Conservation (phyloP, 2,797 vertebrate species). For the Poeciliopsis turneri region DNA sequence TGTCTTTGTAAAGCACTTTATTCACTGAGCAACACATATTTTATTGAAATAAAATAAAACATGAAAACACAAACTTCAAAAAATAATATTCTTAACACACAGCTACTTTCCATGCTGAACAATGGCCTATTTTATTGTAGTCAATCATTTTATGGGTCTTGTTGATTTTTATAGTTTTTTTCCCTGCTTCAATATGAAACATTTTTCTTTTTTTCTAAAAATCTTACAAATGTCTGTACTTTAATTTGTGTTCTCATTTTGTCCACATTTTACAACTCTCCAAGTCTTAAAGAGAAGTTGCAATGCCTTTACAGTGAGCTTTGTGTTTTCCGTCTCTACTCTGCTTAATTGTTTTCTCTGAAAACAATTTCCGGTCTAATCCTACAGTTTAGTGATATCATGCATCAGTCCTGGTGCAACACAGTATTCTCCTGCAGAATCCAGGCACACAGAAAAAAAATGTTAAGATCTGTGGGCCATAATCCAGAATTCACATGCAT, state of each 20-base stretch:
- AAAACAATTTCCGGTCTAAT: conserved; percentile 63
- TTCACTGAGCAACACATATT: not conserved
- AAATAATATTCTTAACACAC: not conserved
- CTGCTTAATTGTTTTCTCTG: conserved; percentile 63
- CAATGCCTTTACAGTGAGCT: conserved; percentile 28
- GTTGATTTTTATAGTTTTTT: not conserved
- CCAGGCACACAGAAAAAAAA: conserved; percentile 45
- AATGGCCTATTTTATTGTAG: not conserved
- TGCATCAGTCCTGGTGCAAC: conserved; percentile 39
- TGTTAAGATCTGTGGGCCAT: conserved; percentile 40
- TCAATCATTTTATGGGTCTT: not conserved
- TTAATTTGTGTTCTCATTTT: not conserved
- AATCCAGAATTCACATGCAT: conserved; percentile 41
- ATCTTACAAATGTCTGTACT: not conserved
- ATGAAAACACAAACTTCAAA: not conserved
- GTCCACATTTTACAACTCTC: not conserved
- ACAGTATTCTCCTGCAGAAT: conserved; percentile 55
- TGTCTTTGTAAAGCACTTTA: not conserved
- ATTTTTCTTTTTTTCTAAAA: not conserved
- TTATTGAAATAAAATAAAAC: not conserved
- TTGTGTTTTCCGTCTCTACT: conserved; percentile 39
- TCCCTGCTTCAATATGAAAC: not conserved
- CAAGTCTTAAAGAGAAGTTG: conserved; percentile 19
- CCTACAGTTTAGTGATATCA: conserved; percentile 59
- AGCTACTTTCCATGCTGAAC: not conserved